Evolutionary conservation across 2,888 invertebrate genomes (phyloP), one percentile per base, ranked within the genome.

Genomic region (Trisateles emortualis): DNA sequence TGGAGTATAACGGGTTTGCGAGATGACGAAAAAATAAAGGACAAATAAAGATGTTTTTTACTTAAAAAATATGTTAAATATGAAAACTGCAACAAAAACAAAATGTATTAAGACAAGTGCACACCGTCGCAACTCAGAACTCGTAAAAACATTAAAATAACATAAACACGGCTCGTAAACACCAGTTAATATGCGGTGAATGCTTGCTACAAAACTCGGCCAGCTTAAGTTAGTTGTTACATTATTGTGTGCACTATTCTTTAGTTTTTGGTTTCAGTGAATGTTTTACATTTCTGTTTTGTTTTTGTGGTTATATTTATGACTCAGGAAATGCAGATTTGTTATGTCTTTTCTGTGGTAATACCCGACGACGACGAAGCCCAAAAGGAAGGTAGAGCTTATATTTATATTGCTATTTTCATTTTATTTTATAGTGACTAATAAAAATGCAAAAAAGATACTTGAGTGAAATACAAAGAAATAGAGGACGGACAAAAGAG

Each of bases 81-180:
- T 46, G 48, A 35, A 17, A 43, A 56, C 33, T 14, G 51, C 24
- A 41, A 56, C 55, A 53, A 56, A n/a, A 60, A 32, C 52, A 41
- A 41, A 55, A 52, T 63, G n/a, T 54, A 63, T 66, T 63, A 66
- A 43, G 54, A 16, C 54, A 14, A n/a, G 57, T 63, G 35, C 63
- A 66, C 63, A 66, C 67, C 51, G 49, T 6, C 43, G 69, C 49
- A 56, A 22, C 40, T 52, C 10, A 19, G 36, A 64, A 61, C 43
- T 65, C 61, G 51, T 65, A 68, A 64, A 54, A 59, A 62, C 74
- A 68, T 64, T 67, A 74, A 67, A 67, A 62, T 59, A 49, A 52
- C 47, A 54, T 68, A 66, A 72, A 72, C 64, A 66, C 49, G 55
- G 57, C 45, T 68, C 66, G 60, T 76, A 76, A 76, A 68, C 61